Percentiles rank a stretch among this genome's conserved stretches.
These are phyloP conservation scores for Ptychochromis oligacanthus DNA, from an alignment of 2,113 vertebrate species.

Conservation along the genomic window DNA sequence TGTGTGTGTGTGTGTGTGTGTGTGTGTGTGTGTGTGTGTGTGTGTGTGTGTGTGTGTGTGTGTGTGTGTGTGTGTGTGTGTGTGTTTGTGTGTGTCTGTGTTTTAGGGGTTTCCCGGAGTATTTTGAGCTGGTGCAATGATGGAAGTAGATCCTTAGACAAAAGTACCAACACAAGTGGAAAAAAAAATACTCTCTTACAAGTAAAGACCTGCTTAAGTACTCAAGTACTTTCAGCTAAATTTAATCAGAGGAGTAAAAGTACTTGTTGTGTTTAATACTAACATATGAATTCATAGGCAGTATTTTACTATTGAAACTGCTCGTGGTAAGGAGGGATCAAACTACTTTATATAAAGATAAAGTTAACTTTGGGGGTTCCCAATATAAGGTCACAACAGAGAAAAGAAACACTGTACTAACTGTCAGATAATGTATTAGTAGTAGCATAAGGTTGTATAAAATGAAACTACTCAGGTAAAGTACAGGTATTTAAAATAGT, in stretches of 20 bases:
- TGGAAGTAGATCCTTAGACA: neutral
- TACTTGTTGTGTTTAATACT: neutral
- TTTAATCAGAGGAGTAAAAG: neutral
- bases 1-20: constrained; percentile 12
- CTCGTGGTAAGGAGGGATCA: neutral
- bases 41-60: constrained; percentile 11
- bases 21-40: constrained; percentile 10
- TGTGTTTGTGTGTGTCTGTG: constrained; percentile 19
- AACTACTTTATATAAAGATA: too few relatives aligned
- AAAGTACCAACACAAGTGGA: neutral
- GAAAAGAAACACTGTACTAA: neutral
- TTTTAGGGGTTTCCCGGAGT: constrained; percentile 28
- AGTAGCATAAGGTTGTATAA: neutral
- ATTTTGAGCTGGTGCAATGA: neutral
- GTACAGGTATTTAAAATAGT: neutral
- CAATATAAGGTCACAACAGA: neutral
- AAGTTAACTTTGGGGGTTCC: neutral
- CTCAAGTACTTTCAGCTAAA: neutral
- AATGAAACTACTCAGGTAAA: neutral
- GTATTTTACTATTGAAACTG: neutral
- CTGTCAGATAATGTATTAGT: neutral
- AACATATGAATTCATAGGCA: neutral
- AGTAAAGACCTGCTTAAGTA: neutral
- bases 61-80: constrained; percentile 24
- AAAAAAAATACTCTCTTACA: neutral